Evolutionary conservation across 64 coral and sea anemone genomes (phyloP).

Genomic region (Pocillopora damicornis): DNA sequence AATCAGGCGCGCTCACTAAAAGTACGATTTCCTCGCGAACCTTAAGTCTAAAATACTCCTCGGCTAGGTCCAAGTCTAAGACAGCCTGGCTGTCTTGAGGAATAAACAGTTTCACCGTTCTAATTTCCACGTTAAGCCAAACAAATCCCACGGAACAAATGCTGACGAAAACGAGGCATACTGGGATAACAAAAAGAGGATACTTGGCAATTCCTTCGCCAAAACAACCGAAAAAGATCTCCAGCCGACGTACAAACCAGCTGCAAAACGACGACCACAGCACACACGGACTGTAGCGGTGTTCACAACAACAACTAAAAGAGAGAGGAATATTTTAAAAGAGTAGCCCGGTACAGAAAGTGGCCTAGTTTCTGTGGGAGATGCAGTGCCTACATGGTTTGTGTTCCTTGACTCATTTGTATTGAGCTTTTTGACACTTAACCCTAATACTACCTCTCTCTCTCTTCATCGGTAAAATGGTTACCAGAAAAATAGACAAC

Average conservation of each 20-base stretch:
- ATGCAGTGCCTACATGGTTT: too few species aligned
- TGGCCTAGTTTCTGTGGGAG: too few species aligned
- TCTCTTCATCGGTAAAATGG: too few species aligned
- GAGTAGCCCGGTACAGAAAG: not conserved
- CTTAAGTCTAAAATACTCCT: slow-evolving; percentile 45
- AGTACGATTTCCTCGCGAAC: slow-evolving; percentile 32
- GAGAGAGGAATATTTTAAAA: not conserved
- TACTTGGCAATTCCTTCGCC: slow-evolving; percentile 36
- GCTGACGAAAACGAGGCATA: slow-evolving; percentile 38
- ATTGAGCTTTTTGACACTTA: too few species aligned
- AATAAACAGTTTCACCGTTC: slow-evolving; percentile 74
- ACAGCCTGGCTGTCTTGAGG: slow-evolving; percentile 81
- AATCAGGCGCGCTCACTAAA: slow-evolving; percentile 27
- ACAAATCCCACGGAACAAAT: slow-evolving; percentile 56
- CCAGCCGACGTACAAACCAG: slow-evolving; percentile 3
- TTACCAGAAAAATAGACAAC: too few species aligned
- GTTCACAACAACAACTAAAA: slow-evolving; percentile 13
- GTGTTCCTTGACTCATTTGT: too few species aligned
- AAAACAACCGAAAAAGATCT: slow-evolving; percentile 50
- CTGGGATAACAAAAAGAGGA: slow-evolving; percentile 41
- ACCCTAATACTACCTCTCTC: too few species aligned
- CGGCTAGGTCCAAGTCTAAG: slow-evolving; percentile 58
- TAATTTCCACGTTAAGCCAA: slow-evolving; percentile 59
- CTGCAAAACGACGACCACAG: slow-evolving; percentile 15
- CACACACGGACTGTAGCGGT: not conserved